Evolutionary conservation across 2,113 vertebrate species (phyloP).

Genomic region (Tenrec ecaudatus): DNA sequence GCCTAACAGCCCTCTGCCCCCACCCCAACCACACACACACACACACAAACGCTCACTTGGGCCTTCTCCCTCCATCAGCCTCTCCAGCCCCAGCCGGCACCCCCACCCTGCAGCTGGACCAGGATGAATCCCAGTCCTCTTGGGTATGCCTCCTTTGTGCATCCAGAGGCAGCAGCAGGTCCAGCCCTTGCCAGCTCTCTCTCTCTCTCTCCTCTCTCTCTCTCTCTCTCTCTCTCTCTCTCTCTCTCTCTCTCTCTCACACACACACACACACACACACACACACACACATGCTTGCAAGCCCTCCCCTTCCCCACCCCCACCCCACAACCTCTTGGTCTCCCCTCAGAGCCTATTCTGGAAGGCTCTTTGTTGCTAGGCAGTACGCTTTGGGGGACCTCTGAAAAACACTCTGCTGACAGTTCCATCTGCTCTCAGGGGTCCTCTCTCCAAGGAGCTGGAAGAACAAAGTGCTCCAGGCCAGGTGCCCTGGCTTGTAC

Average conservation of each 20-base stretch:
- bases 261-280: too few relatives aligned
- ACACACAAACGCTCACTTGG: background rate
- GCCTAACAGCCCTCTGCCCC: too few relatives aligned
- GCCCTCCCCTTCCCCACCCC: background rate
- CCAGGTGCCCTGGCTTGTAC: background rate
- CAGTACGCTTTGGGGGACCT: constrained; percentile 65
- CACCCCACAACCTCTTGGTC: background rate
- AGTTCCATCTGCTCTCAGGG: constrained; percentile 56
- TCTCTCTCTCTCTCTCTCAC: too few relatives aligned
- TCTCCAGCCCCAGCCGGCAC: background rate
- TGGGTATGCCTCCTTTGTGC: constrained; percentile 15
- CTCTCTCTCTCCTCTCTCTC: too few relatives aligned
- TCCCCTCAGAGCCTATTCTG: constrained; percentile 36
- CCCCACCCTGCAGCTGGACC: background rate
- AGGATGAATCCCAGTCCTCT: constrained; percentile 13
- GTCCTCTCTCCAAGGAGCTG: constrained; percentile 27
- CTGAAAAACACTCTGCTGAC: constrained; percentile 70
- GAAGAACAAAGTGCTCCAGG: constrained; percentile 38
- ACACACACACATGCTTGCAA: background rate
- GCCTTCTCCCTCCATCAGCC: background rate
- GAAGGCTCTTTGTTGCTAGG: constrained; percentile 72
- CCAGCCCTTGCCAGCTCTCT: background rate
- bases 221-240: too few relatives aligned
- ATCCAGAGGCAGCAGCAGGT: constrained; percentile 33
- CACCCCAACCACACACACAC: background rate